Percentiles rank a stretch among this genome's conserved stretches.
These are phyloP conservation scores for Synaphobranchus kaupii DNA, from an alignment of 2,797 vertebrate genomes.

Conservation along the genomic window DNA sequence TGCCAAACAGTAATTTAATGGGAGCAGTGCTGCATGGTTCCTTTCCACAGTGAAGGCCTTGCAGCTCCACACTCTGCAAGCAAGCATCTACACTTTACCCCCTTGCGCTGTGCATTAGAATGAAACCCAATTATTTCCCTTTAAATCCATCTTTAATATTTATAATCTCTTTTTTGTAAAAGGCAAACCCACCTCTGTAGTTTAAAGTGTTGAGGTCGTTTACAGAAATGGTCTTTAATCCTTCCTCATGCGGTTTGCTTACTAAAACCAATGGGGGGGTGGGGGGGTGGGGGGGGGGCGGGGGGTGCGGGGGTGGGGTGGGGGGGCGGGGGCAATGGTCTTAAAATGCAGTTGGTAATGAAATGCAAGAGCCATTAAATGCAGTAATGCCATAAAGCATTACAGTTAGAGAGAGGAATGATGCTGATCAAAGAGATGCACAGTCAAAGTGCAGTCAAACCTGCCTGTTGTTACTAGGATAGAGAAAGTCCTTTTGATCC, in stretches of 20 bases:
- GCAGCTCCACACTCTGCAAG: slow-evolving; percentile 42
- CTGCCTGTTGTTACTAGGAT: background rate
- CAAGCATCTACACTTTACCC: slow-evolving; percentile 49
- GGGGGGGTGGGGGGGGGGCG: background rate
- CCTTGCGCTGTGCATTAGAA: slow-evolving; percentile 53
- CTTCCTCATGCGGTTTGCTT: slow-evolving; percentile 61
- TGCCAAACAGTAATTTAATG: background rate
- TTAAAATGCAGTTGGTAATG: background rate
- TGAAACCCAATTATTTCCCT: slow-evolving; percentile 62
- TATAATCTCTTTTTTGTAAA: slow-evolving; percentile 68
- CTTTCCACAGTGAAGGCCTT: slow-evolving; percentile 14
- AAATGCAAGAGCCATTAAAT: background rate
- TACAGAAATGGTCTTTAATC: slow-evolving; percentile 69
- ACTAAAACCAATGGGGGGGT: slow-evolving; percentile 30
- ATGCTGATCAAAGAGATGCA: background rate
- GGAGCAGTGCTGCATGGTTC: background rate
- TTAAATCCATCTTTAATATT: slow-evolving; percentile 72
- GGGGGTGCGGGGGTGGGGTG: too few species aligned
- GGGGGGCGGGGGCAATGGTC: background rate
- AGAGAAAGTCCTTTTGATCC: background rate
- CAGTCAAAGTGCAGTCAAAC: background rate
- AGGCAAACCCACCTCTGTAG: slow-evolving; percentile 62
- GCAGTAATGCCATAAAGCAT: background rate
- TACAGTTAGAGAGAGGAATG: background rate
- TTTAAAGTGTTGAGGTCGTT: slow-evolving; percentile 67